Base-by-base conservation (phyloP, 2,888 invertebrate species). In the Diadromus collaris region DNA sequence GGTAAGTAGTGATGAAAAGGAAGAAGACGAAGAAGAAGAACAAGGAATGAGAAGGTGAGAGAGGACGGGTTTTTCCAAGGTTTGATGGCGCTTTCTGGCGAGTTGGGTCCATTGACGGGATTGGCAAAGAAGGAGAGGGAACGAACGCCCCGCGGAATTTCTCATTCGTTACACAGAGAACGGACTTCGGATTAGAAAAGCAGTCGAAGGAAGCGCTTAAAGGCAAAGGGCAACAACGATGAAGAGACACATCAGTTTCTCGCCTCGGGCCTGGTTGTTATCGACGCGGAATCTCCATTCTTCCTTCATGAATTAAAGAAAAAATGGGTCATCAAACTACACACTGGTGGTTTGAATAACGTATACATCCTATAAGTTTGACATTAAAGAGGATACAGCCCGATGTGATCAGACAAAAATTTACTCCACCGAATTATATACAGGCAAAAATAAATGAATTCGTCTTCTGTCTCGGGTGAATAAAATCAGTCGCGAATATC, bases 51-150 rank as follows among this genome's bases (percentile, higher is more conserved):
- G 54, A 68, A 64, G 58, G 48, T 60, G n/a, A 19, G 24, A 38
- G 21, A 1, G 76, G 69, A 77, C 27, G 32, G 65, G 68, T 63
- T 76, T 63, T 38, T 21, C 44, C 48, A 46, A 46, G 27, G 64
- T 74, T 73, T 64, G 56, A 79, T 73, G 69, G 67, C 73, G 44
- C 73, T 60, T 76, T 24, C 38, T 71, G 51, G 70, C 71, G 58
- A 75, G 80, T 83, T 82, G 79, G 76, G 71, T 81, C 77, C 77
- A 76, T 81, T 81, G 80, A 76, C 41, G 19, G 48, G 61, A 74
- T 61, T 48, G 60, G 41, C 19, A 46, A 9, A 48, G 21, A 38
- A 63, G 16, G 7, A 54, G 51, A 38, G 21, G 29, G 38, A 51
- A 65, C 41, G 68, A 56, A 61, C 46, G 64, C 41, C 38, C 19